Percentiles rank a stretch among this genome's conserved stretches.
phyloP scores from a whole-genome alignment of 2,113 vertebrate species.

The Apodemus sylvaticus region DNA sequence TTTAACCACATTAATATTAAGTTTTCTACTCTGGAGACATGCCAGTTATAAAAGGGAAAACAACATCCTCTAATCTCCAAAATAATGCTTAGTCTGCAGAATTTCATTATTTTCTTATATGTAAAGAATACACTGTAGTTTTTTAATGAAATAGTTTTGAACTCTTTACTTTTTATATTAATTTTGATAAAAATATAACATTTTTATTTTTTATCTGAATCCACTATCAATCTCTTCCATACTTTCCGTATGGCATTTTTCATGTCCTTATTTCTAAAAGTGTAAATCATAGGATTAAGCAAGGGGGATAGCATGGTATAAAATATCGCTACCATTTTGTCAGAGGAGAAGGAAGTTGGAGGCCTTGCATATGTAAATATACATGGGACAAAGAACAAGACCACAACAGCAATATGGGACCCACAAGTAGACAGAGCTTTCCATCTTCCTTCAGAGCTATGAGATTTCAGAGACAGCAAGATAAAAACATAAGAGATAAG shows the following conservation, averaged over 20 bases:
- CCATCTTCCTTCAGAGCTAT: not conserved
- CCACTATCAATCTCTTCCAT: not conserved
- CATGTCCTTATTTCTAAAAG: constrained; percentile 71
- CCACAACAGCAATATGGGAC: constrained; percentile 64
- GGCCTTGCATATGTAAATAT: constrained; percentile 52
- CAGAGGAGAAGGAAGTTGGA: constrained; percentile 17
- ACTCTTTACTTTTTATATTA: not conserved
- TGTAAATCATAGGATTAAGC: constrained; percentile 75
- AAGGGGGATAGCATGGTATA: constrained; percentile 67
- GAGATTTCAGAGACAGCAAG: constrained; percentile 33
- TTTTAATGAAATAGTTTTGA: not conserved
- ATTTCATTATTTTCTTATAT: not conserved
- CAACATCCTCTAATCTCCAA: not conserved
- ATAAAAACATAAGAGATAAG: constrained; percentile 65
- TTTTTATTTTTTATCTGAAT: constrained; percentile 52
- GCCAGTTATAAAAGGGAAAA: not conserved
- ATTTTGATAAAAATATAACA: not conserved
- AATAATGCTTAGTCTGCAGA: not conserved
- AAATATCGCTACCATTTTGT: constrained; percentile 66
- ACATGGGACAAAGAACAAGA: constrained; percentile 61
- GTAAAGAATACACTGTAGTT: not conserved
- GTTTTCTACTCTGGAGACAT: not conserved
- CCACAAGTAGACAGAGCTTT: constrained; percentile 73
- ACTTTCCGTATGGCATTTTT: constrained; percentile 61
- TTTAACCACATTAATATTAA: not conserved